These are phyloP conservation scores for Anthrax anthrax DNA, from an alignment of 2,888 invertebrate genomes.

Conservation along the genomic window DNA sequence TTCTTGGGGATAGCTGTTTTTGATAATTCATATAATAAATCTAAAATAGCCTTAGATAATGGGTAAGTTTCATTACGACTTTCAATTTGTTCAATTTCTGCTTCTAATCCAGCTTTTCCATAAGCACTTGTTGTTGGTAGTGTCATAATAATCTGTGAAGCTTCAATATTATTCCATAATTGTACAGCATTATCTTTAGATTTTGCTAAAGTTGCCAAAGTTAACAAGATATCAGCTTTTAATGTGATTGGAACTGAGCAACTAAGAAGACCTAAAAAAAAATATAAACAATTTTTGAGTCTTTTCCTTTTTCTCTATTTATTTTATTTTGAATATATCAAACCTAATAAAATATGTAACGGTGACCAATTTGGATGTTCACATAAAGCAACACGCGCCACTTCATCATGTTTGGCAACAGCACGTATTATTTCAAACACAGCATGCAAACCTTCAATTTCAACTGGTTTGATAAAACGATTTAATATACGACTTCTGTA, in stretches of 20 bases:
- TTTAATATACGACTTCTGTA: slow-evolving; percentile 42
- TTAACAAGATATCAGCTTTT: slow-evolving; percentile 69
- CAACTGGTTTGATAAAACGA: slow-evolving; percentile 58
- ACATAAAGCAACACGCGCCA: slow-evolving; percentile 65
- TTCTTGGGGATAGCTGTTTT: slow-evolving; percentile 55
- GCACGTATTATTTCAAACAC: slow-evolving; percentile 64
- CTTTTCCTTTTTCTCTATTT: background rate
- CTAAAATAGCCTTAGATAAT: slow-evolving; percentile 66
- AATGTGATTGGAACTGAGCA: slow-evolving; percentile 75
- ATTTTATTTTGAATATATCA: too few relatives aligned
- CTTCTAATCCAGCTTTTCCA: slow-evolving; percentile 44
- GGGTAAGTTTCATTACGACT: slow-evolving; percentile 82
- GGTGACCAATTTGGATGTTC: slow-evolving; percentile 84
- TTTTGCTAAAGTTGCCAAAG: slow-evolving; percentile 66
- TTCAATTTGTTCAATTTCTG: slow-evolving; percentile 86
- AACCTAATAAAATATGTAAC: slow-evolving; percentile 59
- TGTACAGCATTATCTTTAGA: slow-evolving; percentile 61
- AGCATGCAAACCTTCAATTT: slow-evolving; percentile 72
- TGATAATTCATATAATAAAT: slow-evolving; percentile 58
- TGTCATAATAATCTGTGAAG: slow-evolving; percentile 62
- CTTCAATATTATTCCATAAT: slow-evolving; percentile 77
- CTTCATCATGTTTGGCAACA: slow-evolving; percentile 66
- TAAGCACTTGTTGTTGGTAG: slow-evolving; percentile 47
- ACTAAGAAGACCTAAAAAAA: slow-evolving; percentile 53
- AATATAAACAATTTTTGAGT: background rate